phyloP scores from a whole-genome alignment of 2,797 vertebrate species.

The Lindbergichthys nudifrons region DNA sequence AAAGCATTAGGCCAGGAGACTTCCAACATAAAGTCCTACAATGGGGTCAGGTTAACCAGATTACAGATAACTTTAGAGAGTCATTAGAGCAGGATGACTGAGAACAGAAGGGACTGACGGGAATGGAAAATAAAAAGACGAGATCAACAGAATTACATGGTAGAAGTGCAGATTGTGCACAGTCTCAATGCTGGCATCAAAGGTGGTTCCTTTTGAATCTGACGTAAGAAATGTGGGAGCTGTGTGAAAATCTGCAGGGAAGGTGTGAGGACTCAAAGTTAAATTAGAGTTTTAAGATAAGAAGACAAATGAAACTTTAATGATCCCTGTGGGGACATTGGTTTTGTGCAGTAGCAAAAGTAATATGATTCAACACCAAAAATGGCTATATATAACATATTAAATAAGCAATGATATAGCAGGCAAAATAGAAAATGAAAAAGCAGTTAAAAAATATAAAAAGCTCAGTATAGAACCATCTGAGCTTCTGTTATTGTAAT shows the following conservation, averaged over 20 bases:
- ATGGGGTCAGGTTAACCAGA: slow-evolving; percentile 55
- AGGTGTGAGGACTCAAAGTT: slow-evolving; percentile 62
- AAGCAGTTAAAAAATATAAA: slow-evolving; percentile 8
- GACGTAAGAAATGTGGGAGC: slow-evolving; percentile 57
- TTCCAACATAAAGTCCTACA: slow-evolving; percentile 21
- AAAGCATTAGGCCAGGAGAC: slow-evolving; percentile 46
- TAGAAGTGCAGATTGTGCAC: slow-evolving; percentile 33
- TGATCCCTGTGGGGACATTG: slow-evolving; percentile 56
- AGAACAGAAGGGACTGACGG: background rate
- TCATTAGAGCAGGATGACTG: slow-evolving; percentile 18
- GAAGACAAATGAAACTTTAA: slow-evolving; percentile 58
- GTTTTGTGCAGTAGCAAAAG: slow-evolving; percentile 36
- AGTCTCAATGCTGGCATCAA: slow-evolving; percentile 51
- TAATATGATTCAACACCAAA: slow-evolving; percentile 49
- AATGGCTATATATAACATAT: slow-evolving; percentile 16
- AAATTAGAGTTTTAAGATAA: slow-evolving; percentile 57
- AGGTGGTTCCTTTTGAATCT: slow-evolving; percentile 30
- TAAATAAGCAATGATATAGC: slow-evolving; percentile 32
- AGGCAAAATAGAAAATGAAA: slow-evolving; percentile 30
- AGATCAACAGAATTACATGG: slow-evolving; percentile 35
- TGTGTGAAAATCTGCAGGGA: slow-evolving; percentile 63
- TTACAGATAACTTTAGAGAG: slow-evolving; percentile 44
- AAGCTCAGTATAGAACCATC: slow-evolving; percentile 6
- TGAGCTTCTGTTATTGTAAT: slow-evolving; percentile 12
- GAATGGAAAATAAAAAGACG: slow-evolving; percentile 15